Base-by-base conservation (phyloP, 2,888 invertebrate species). In the Drosophila falleni region DNA sequence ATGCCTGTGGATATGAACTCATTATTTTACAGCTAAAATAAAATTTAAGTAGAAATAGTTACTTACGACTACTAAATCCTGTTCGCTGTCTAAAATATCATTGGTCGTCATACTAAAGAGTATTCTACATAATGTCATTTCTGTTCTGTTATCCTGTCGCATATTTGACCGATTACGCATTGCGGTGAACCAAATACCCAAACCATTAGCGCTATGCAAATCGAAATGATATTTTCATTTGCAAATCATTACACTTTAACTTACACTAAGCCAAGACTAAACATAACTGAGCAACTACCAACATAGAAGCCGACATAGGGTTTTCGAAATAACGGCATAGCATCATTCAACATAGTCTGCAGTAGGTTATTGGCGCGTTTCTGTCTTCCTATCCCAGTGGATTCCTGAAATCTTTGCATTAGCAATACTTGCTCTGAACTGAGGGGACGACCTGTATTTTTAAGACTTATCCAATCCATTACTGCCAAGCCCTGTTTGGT, bases 181-280 rank as follows among this genome's bases (percentile, higher is more conserved):
- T 5, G 78, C 62, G 0, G 87, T 77, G 13, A 37, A 88, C 89
- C 89, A 89, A 23, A 89, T 39, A 0, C 84, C 89, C 3, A 89
- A 33, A 0, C 87, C 88, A 44, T 88, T 79, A 3, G 86, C 79
- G 4, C 88, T 88, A 55, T 1, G 11, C 3, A 33, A 11, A 11
- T 33, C 9, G 26, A 26, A 26, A 26, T 31, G 10, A 33, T 10
- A 33, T 10, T 11, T 33, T 0, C 10, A 11, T 33, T 33, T 33
- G 10, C 11, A 11, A 33, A 11, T 33, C 10, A 10, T 2, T 11
- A 11, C 2, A 2, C 5, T 31, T 5, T 5, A 39, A 5, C 80
- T 78, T 67, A 88, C 89, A 84, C 47, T 23, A 78, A 29, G 3
- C 84, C 74, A 2, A 88, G 56, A 16, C 80, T 74, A 23, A 88